Conservation (phyloP, 37 sponge, comb jelly and placozoan species). For the Beroe forskalii region DNA sequence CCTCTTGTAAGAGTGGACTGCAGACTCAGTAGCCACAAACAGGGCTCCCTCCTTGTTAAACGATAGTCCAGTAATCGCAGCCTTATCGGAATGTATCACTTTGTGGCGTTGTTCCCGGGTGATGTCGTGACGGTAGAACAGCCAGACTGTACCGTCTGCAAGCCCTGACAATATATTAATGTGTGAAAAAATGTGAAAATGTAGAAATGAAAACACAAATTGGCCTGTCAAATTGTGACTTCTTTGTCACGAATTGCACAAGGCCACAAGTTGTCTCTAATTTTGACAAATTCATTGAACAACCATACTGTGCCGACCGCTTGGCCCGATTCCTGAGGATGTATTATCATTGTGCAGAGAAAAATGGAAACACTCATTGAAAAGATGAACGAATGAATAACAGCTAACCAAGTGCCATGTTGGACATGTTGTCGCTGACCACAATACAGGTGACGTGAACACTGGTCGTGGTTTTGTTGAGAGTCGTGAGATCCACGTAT, state of each 20-base stretch:
- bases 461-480: background rate
- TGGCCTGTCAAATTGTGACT: background rate
- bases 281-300: too few relatives aligned
- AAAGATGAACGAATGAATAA: too few relatives aligned
- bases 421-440: slow-evolving; percentile 53
- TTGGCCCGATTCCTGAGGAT: too few relatives aligned
- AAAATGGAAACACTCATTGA: too few relatives aligned
- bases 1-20: slow-evolving; percentile 27
- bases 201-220: background rate
- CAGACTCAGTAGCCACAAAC: slow-evolving; percentile 55
- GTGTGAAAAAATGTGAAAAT: background rate
- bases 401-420: slow-evolving; percentile 59
- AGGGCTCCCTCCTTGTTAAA: slow-evolving; percentile 44
- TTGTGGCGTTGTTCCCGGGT: slow-evolving; percentile 54
- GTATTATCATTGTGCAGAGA: too few relatives aligned
- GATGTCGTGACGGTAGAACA: slow-evolving; percentile 60
- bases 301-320: too few relatives aligned
- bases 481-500: slow-evolving; percentile 36
- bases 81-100: slow-evolving; percentile 59
- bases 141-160: slow-evolving; percentile 61
- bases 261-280: too few relatives aligned
- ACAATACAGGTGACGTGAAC: slow-evolving; percentile 15
- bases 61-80: slow-evolving; percentile 39
- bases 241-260: background rate
- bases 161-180: background rate